Percentiles rank a stretch among this genome's conserved stretches.
Conservation (phyloP, 2,888 invertebrate genomes). For the Rhimphoctona megacephalus region DNA sequence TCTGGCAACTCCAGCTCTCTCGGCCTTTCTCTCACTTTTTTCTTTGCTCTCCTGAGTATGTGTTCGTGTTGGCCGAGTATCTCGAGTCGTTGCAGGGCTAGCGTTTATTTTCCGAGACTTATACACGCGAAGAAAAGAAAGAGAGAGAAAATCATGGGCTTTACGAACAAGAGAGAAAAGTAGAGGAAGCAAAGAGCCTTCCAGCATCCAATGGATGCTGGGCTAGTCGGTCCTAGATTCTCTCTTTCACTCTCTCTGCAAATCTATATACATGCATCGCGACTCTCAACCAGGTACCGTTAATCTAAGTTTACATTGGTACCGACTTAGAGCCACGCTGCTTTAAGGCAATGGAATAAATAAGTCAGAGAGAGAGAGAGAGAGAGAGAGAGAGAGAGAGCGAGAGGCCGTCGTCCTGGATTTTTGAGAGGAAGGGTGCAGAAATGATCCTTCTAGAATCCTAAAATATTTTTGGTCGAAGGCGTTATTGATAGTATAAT, state of each 20-base stretch:
- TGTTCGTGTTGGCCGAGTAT: slow-evolving; percentile 48
- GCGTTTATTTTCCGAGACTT: slow-evolving; percentile 62
- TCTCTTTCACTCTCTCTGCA: slow-evolving; percentile 3
- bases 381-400: neutral
- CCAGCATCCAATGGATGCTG: slow-evolving; percentile 46
- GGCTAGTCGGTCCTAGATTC: slow-evolving; percentile 48
- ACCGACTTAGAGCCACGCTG: slow-evolving; percentile 41
- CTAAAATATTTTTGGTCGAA: neutral
- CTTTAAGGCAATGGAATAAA: slow-evolving; percentile 56
- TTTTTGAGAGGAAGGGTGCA: neutral
- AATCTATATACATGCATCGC: slow-evolving; percentile 27
- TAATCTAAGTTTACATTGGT: slow-evolving; percentile 80
- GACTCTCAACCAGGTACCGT: slow-evolving; percentile 74
- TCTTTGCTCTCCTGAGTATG: slow-evolving; percentile 32
- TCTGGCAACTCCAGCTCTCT: slow-evolving; percentile 44
- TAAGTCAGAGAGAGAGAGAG: slow-evolving; percentile 12
- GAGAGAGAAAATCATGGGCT: slow-evolving; percentile 9
- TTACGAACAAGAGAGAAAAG: slow-evolving; percentile 34
- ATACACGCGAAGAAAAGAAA: slow-evolving; percentile 5
- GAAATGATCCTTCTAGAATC: neutral
- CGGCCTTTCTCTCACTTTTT: slow-evolving; percentile 43
- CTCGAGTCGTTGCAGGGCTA: slow-evolving; percentile 60
- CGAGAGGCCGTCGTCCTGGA: neutral
- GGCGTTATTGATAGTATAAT: neutral
- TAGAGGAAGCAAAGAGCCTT: slow-evolving; percentile 52